phyloP scores from a whole-genome alignment of 2,113 vertebrate genomes.

The Syngnathus scovelli region DNA sequence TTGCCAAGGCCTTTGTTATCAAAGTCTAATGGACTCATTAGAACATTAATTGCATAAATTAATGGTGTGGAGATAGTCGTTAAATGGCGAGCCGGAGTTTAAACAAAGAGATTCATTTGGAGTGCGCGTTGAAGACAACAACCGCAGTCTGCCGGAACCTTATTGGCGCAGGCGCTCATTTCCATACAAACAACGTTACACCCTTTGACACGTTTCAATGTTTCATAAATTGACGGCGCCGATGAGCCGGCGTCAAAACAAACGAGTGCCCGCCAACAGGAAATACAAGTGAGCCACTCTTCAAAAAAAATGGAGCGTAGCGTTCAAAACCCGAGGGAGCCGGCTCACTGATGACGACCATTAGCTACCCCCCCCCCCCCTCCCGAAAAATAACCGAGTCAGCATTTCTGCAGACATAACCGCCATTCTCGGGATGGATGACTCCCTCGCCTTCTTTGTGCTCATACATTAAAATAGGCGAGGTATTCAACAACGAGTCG shows the following conservation, averaged over 20 bases:
- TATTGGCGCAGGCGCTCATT: neutral
- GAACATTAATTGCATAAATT: conserved; percentile 6
- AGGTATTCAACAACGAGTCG: too few relatives aligned
- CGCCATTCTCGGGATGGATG: conserved; percentile 2
- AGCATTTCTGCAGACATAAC: conserved; percentile 3
- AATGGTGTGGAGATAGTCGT: conserved; percentile 5
- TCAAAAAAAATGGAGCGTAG: neutral
- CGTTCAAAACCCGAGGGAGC: neutral
- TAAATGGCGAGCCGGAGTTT: neutral
- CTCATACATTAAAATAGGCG: too few relatives aligned
- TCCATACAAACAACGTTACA: neutral
- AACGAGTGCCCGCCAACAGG: neutral
- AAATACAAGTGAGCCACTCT: neutral
- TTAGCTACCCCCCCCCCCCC: neutral
- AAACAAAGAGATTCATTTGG: neutral
- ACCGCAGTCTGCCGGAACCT: neutral
- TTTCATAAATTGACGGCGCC: conserved; percentile 4
- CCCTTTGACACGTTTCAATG: neutral
- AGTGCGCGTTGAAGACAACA: neutral
- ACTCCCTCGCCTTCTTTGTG: neutral
- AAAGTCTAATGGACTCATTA: conserved; percentile 12
- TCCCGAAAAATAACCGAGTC: neutral
- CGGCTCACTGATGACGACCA: neutral
- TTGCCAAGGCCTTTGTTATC: conserved; percentile 1
- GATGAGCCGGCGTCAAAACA: neutral